Evolutionary conservation across 2,888 invertebrate genomes (phyloP).

Genomic region (Campoplex nolae): DNA sequence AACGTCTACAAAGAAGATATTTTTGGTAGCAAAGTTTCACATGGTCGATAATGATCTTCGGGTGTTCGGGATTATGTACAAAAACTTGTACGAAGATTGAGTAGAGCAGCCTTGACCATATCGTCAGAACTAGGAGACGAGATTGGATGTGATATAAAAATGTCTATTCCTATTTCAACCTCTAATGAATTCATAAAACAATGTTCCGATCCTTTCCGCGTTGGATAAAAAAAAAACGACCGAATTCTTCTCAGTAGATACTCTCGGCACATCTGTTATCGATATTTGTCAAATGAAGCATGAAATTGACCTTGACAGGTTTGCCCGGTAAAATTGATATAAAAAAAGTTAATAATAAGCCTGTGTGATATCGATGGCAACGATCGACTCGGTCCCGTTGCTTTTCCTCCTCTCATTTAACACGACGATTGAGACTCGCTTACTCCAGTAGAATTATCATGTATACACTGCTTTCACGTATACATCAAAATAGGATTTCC

Average conservation of each 20-base stretch:
- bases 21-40: conserved; percentile 29
- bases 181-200: not conserved
- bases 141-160: too few species aligned
- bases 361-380: conserved; percentile 3
- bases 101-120: not conserved
- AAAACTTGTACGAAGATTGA: not conserved
- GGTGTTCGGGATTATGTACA: not conserved
- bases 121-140: not conserved
- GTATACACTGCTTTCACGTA: not conserved
- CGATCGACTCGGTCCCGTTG: conserved; percentile 22
- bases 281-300: conserved; percentile 27
- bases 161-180: not conserved
- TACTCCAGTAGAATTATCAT: conserved; percentile 2
- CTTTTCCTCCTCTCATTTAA: conserved; percentile 20
- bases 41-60: conserved; percentile 27
- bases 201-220: not conserved
- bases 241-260: not conserved
- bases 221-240: not conserved
- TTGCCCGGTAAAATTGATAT: not conserved
- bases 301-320: conserved; percentile 37
- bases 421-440: not conserved
- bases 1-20: conserved; percentile 15
- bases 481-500: conserved; percentile 47
- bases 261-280: conserved; percentile 4
- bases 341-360: conserved; percentile 39